These are phyloP conservation scores for Phymorhynchus buccinoides DNA, from an alignment of 1,140 invertebrate genomes.

Conservation along the genomic window DNA sequence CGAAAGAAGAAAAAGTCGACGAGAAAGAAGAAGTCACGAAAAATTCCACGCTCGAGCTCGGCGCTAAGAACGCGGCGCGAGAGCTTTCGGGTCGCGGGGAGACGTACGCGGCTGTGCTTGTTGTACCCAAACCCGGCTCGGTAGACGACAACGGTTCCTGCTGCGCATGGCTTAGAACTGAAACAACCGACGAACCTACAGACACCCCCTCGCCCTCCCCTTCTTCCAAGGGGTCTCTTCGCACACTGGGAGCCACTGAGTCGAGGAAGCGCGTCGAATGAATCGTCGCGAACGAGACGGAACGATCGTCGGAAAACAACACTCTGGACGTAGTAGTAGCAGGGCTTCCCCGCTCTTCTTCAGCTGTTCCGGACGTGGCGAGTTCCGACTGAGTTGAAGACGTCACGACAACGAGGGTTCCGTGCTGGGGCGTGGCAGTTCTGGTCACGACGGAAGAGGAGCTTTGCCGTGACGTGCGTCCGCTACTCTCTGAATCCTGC, in stretches of 20 bases:
- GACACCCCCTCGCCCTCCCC: background rate
- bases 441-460: background rate
- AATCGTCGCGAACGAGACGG: background rate
- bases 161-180: conserved; percentile 9
- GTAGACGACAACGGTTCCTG: no score
- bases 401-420: background rate
- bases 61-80: background rate
- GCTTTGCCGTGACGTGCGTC: background rate
- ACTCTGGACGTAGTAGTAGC: background rate
- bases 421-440: background rate
- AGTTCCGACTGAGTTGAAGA: background rate
- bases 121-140: background rate
- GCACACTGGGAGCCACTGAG: conserved; percentile 11
- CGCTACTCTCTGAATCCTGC: background rate
- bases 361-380: background rate
- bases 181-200: no score
- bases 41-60: background rate
- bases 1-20: no score
- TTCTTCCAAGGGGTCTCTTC: background rate
- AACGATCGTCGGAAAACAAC: background rate
- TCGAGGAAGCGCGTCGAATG: background rate
- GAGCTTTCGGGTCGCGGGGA: background rate
- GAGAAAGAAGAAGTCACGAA: background rate
- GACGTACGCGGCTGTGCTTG: background rate
- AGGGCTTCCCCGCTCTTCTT: background rate